Conservation (phyloP, 2,797 vertebrate species). For the Coluber constrictor region DNA sequence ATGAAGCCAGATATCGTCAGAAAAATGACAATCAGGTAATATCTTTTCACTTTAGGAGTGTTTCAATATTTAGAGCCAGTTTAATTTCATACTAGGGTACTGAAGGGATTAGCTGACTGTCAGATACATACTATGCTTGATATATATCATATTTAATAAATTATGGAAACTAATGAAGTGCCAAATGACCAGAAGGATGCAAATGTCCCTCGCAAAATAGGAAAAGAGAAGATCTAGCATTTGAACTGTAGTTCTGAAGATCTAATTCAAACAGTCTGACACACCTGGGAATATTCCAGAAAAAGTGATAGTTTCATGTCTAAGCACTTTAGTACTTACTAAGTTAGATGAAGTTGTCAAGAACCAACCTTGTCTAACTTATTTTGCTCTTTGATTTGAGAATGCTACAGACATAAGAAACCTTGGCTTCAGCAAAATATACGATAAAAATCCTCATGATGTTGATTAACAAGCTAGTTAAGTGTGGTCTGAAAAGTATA, state of each 20-base stretch:
- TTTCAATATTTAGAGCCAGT: neutral
- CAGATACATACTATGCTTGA: neutral
- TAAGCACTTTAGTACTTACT: neutral
- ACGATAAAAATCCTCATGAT: neutral
- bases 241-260: neutral
- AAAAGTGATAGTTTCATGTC: neutral
- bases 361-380: neutral
- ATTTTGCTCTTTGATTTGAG: neutral
- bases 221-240: neutral
- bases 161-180: neutral
- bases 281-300: neutral
- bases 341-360: neutral
- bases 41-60: neutral
- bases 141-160: neutral
- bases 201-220: neutral
- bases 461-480: neutral
- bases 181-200: neutral
- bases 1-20: neutral
- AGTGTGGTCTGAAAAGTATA: neutral
- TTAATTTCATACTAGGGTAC: neutral
- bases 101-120: neutral
- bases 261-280: neutral
- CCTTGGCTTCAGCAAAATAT: neutral
- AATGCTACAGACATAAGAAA: neutral
- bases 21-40: neutral